Evolutionary conservation across 2,797 vertebrate genomes (phyloP).

Genomic region (Clarias platycephalus): DNA sequence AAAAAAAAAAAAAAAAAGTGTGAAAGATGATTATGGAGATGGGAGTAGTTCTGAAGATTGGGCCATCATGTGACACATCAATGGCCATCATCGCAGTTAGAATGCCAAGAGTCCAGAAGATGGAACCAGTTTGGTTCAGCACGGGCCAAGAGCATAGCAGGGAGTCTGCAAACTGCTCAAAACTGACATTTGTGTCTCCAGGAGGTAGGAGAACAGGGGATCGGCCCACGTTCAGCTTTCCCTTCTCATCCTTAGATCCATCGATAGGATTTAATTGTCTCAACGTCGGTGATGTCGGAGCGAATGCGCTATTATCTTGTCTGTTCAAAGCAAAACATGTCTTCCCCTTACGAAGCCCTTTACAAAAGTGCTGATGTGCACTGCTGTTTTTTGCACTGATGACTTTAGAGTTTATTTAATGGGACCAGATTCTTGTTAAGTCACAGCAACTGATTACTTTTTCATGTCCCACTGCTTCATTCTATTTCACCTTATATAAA

Average conservation of each 20-base stretch:
- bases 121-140: conserved; percentile 77
- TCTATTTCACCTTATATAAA: conserved; percentile 68
- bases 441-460: conserved; percentile 77
- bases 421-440: conserved; percentile 79
- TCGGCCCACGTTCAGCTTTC: conserved; percentile 67
- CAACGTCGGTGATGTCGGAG: conserved; percentile 66
- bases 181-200: conserved; percentile 83
- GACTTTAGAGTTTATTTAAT: conserved; percentile 74
- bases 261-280: conserved; percentile 75
- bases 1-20: conserved; percentile 17
- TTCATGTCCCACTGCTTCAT: conserved; percentile 76
- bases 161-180: conserved; percentile 83
- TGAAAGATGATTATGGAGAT: conserved; percentile 60
- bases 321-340: conserved; percentile 45
- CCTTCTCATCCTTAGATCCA: conserved; percentile 50
- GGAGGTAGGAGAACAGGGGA: conserved; percentile 77
- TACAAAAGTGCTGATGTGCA: conserved; percentile 74
- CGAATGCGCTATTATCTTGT: conserved; percentile 57
- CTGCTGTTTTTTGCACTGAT: conserved; percentile 66
- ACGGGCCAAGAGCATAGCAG: conserved; percentile 81
- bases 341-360: conserved; percentile 58
- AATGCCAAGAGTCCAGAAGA: conserved; percentile 82
- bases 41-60: conserved; percentile 64
- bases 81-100: conserved; percentile 67
- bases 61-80: conserved; percentile 74